A percentile compares a stretch with the other conserved stretches of the same genome.
These are phyloP conservation scores for Calcarius ornatus DNA, from an alignment of 2,113 vertebrate species.

Conservation along the genomic window DNA sequence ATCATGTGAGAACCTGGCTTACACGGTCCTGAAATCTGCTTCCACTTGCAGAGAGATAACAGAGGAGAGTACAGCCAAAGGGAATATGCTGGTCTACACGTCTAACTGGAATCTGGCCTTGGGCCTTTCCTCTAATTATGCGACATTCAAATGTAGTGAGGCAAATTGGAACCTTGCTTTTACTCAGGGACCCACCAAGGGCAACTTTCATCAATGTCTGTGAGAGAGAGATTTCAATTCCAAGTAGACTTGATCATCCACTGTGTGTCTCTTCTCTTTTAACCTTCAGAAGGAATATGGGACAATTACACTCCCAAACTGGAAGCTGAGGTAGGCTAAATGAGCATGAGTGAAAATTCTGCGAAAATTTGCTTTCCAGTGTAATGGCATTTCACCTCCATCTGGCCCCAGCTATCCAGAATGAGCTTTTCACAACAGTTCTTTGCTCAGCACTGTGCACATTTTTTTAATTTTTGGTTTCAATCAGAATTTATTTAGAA, in stretches of 20 bases:
- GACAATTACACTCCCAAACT: neutral
- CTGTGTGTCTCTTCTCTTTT: neutral
- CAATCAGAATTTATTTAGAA: neutral
- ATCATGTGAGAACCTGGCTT: constrained; percentile 45
- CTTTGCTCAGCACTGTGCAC: neutral
- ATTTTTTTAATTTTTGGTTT: neutral
- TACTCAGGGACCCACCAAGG: neutral
- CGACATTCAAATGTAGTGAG: neutral
- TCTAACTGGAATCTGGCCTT: constrained; percentile 8
- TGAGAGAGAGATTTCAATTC: neutral
- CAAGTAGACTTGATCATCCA: neutral
- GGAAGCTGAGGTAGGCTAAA: neutral
- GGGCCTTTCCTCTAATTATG: constrained; percentile 7
- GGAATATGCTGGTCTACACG: constrained; percentile 1
- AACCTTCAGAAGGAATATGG: neutral
- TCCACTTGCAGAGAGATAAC: constrained; percentile 48
- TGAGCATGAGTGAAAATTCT: neutral
- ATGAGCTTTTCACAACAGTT: neutral
- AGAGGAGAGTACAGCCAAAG: constrained; percentile 33
- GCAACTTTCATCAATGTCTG: neutral
- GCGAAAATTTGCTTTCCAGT: neutral
- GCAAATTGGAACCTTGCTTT: constrained; percentile 2
- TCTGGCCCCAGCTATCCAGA: neutral
- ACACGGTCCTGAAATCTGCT: constrained; percentile 27
- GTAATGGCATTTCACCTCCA: neutral